phyloP scores from a whole-genome alignment of 2,888 invertebrate species.

The Sminthurinus aureus region DNA sequence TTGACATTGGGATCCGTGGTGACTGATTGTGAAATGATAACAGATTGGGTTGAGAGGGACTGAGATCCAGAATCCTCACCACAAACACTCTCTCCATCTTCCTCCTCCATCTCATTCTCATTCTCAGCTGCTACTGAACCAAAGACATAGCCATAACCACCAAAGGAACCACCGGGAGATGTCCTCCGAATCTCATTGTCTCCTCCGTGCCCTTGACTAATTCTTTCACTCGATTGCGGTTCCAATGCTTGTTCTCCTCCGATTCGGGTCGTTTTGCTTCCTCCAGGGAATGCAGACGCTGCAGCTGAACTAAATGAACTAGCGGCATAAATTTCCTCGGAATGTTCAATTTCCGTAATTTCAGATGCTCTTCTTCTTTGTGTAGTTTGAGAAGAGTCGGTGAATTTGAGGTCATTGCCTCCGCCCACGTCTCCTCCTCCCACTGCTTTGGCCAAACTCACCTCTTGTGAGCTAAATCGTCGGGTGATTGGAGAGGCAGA shows the following conservation, averaged over 20 bases:
- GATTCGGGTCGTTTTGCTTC: neutral
- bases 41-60: slow-evolving; percentile 33
- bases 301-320: slow-evolving; percentile 13
- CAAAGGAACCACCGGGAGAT: slow-evolving; percentile 27
- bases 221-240: neutral
- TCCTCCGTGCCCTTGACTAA: neutral
- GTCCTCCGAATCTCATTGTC: slow-evolving; percentile 25
- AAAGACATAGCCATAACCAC: slow-evolving; percentile 49
- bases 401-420: neutral
- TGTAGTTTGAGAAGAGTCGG: neutral
- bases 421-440: neutral
- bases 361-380: slow-evolving; percentile 16
- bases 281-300: slow-evolving; percentile 4
- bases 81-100: slow-evolving; percentile 36
- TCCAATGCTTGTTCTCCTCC: neutral
- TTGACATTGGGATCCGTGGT: slow-evolving; percentile 8
- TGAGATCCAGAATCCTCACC: slow-evolving; percentile 40
- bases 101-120: slow-evolving; percentile 43
- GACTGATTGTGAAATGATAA: slow-evolving; percentile 6
- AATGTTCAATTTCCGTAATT: slow-evolving; percentile 25
- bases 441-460: neutral
- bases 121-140: slow-evolving; percentile 49
- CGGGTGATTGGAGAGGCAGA: slow-evolving; percentile 49
- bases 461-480: slow-evolving; percentile 48
- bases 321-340: slow-evolving; percentile 33